A percentile compares a stretch with the other conserved stretches of the same genome.
Evolutionary conservation across 2,113 vertebrate genomes (phyloP).

Genomic region (Triplophysa tibetana): DNA sequence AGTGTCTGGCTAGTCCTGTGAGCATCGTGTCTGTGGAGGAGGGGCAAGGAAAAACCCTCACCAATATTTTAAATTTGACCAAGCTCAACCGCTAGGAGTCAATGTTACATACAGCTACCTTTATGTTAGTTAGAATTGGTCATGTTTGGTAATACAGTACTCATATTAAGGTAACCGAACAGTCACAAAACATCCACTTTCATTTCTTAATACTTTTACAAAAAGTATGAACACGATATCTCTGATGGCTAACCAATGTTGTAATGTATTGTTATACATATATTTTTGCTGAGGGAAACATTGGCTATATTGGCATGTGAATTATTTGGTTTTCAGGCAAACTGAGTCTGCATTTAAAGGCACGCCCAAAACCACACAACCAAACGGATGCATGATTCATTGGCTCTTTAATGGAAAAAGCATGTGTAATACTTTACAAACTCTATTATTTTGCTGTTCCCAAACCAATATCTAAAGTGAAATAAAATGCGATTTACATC

Average conservation of each 20-base stretch:
- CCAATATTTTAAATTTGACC: too few species aligned
- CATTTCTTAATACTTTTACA: background rate
- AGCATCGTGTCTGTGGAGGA: too few species aligned
- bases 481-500: too few species aligned
- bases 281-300: background rate
- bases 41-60: too few species aligned
- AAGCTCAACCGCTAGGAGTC: too few species aligned
- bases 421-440: background rate
- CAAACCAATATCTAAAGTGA: background rate
- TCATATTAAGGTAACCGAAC: background rate
- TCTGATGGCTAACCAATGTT: background rate
- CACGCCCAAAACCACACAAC: background rate
- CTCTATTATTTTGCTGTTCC: background rate
- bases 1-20: too few species aligned
- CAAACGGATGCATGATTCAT: background rate
- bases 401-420: background rate
- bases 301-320: background rate
- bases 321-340: background rate
- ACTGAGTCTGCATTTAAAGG: background rate
- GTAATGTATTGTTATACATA: too few species aligned
- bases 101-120: too few species aligned
- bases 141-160: background rate
- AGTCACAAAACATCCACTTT: background rate
- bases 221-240: background rate
- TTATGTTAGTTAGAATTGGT: background rate